phyloP scores from a whole-genome alignment of 2,888 invertebrate genomes.

The Chirona hameri region DNA sequence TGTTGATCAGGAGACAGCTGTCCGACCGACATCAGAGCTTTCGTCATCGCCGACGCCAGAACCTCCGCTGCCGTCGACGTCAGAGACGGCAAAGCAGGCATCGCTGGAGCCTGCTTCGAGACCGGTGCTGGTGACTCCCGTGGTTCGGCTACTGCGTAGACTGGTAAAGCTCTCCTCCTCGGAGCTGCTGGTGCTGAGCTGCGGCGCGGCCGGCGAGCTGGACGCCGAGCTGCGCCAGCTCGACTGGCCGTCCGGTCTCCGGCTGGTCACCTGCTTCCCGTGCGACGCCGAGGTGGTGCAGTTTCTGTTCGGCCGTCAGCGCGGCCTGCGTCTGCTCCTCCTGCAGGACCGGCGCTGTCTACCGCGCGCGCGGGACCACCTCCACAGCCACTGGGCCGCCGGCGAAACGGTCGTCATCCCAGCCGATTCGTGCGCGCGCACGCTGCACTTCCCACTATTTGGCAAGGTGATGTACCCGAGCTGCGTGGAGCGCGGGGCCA shows the following conservation, averaged over 20 bases:
- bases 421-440: background rate
- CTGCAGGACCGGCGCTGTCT: background rate
- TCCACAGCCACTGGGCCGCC: slow-evolving; percentile 14
- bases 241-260: background rate
- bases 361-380: background rate
- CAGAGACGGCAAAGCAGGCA: background rate
- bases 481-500: background rate
- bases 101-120: background rate
- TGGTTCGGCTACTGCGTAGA: background rate
- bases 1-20: no score
- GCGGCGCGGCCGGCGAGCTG: background rate
- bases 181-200: slow-evolving; percentile 10
- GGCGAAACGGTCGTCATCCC: slow-evolving; percentile 1
- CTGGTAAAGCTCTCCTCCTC: background rate
- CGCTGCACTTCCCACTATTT: background rate
- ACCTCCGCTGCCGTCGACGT: background rate
- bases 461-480: slow-evolving; percentile 7
- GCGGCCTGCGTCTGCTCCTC: background rate
- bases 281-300: background rate
- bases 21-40: no score
- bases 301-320: background rate
- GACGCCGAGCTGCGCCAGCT: slow-evolving; percentile 4
- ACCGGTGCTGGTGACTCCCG: background rate
- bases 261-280: background rate
- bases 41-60: no score